A percentile compares a stretch with the other conserved stretches of the same genome.
Evolutionary conservation across 2,113 vertebrate species (phyloP).

Genomic region (Spizaetus ornatus): DNA sequence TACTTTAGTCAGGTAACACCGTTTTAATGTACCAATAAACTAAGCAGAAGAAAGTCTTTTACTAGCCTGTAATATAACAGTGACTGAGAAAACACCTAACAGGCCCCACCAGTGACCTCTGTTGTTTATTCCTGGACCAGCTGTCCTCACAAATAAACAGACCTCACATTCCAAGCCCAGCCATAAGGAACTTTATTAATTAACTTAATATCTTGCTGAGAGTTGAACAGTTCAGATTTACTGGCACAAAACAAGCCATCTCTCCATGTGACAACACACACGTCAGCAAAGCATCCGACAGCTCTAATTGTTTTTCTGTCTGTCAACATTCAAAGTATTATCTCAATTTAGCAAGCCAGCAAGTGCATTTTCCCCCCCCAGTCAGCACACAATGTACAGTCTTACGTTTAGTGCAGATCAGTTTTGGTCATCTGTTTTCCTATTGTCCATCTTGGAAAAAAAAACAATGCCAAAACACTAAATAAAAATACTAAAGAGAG

Average conservation of each 20-base stretch:
- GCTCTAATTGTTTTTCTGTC: conserved; percentile 39
- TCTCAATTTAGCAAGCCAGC: conserved; percentile 52
- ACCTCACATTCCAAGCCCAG: conserved; percentile 13
- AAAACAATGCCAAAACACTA: background rate
- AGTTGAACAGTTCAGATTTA: conserved; percentile 43
- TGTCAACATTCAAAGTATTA: conserved; percentile 35
- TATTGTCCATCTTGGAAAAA: background rate
- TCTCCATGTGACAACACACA: background rate
- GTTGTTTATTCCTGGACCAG: background rate
- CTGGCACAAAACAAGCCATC: background rate
- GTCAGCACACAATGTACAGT: background rate
- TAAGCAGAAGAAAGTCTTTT: background rate
- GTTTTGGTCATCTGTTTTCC: background rate
- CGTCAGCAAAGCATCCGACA: conserved; percentile 26
- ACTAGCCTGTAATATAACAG: background rate
- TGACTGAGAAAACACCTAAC: background rate
- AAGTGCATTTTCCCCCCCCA: background rate
- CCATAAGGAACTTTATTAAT: conserved; percentile 33
- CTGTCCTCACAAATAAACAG: conserved; percentile 9
- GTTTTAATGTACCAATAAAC: background rate
- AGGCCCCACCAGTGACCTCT: background rate
- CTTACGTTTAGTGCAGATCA: background rate
- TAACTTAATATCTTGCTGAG: conserved; percentile 32
- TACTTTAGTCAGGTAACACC: background rate
- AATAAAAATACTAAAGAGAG: background rate